These are phyloP conservation scores for Muscicapa adusta DNA, from an alignment of 2,113 vertebrate genomes.

Conservation along the genomic window DNA sequence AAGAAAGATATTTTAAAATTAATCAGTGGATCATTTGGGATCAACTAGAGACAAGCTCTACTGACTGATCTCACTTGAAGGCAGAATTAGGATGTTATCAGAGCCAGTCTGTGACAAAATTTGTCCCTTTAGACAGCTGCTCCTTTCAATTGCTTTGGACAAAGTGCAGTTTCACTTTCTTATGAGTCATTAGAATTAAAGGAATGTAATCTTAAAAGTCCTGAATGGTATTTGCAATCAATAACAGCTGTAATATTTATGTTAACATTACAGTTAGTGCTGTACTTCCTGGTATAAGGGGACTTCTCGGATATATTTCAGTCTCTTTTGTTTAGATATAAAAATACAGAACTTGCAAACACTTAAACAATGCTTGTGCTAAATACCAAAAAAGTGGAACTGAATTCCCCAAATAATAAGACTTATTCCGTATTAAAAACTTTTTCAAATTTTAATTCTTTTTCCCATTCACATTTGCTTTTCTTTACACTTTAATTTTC, in stretches of 20 bases:
- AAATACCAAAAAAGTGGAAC: background rate
- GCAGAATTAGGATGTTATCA: background rate
- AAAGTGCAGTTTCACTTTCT: background rate
- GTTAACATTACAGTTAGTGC: background rate
- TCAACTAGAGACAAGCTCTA: background rate
- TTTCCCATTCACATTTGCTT: background rate
- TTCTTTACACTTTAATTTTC: background rate
- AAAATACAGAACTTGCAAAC: background rate
- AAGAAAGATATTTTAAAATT: background rate
- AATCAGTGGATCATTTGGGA: background rate
- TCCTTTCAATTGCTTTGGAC: background rate
- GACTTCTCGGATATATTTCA: background rate
- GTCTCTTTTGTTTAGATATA: background rate
- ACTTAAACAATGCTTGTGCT: background rate
- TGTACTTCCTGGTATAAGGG: background rate
- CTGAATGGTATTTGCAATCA: slow-evolving; percentile 30
- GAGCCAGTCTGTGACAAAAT: background rate
- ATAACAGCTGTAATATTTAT: slow-evolving; percentile 14
- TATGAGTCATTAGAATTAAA: background rate
- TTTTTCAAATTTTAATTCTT: background rate
- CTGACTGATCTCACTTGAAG: background rate
- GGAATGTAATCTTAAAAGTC: background rate
- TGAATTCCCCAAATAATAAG: background rate
- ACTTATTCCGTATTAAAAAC: background rate
- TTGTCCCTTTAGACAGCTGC: background rate